A percentile compares a stretch with the other conserved stretches of the same genome.
These are phyloP conservation scores for Nomada fucata DNA, from an alignment of 2,888 invertebrate genomes.

Conservation along the genomic window DNA sequence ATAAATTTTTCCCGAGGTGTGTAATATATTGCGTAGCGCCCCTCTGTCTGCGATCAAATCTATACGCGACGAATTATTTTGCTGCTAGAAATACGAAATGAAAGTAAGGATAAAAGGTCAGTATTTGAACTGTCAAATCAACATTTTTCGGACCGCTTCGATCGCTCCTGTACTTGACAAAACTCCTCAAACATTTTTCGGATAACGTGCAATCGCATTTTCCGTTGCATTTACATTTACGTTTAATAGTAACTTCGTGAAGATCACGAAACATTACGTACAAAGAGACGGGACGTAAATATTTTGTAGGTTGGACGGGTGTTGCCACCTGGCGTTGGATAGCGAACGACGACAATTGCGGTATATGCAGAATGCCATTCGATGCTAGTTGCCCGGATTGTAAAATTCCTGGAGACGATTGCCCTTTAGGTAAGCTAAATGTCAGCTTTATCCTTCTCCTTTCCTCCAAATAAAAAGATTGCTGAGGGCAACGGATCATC, in stretches of 20 bases:
- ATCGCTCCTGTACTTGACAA: too few species aligned
- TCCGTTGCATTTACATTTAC: not conserved
- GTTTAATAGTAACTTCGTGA: not conserved
- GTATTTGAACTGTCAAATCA: constrained; percentile 68
- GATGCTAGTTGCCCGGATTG: constrained; percentile 99
- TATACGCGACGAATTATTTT: not conserved
- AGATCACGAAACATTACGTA: not conserved
- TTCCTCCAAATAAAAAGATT: too few species aligned
- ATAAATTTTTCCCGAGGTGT: not conserved
- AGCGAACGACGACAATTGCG: constrained; percentile 99
- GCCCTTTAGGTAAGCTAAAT: constrained; percentile 90
- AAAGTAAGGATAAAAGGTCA: constrained; percentile 88
- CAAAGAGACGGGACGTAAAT: not conserved
- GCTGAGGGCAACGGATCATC: too few species aligned
- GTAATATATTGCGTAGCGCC: too few species aligned
- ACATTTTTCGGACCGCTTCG: too few species aligned
- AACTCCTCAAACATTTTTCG: too few species aligned
- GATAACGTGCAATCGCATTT: too few species aligned
- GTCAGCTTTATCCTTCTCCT: too few species aligned
- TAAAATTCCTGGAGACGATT: constrained; percentile 98
- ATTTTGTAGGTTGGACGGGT: constrained; percentile 92
- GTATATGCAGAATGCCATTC: constrained; percentile 99
- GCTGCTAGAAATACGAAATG: constrained; percentile 82
- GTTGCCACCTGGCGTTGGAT: constrained; percentile 99
- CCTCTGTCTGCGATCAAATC: not conserved